Evolutionary conservation across 2,888 invertebrate genomes (phyloP), one percentile per base, ranked within the genome.

Genomic region (Stenichneumon culpator): DNA sequence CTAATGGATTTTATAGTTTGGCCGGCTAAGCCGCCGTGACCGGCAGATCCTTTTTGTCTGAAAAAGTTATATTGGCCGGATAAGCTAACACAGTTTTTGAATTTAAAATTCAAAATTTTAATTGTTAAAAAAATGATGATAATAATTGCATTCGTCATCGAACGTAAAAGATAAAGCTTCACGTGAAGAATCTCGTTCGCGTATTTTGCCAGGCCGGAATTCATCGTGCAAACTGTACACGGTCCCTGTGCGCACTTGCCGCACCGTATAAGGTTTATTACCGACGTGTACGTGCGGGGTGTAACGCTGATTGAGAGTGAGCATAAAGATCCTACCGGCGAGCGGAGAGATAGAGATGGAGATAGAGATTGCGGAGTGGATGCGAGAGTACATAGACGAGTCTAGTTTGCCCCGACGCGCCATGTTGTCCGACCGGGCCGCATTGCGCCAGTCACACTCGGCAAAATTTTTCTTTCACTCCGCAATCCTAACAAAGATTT

Each of bases 361-460:
- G 50, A 39, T 39, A 11, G 39, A 11, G 47, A 78, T 47, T 47
- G 44, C 44, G 16, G 83, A 84, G 77, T 63, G 78, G 72, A 73
- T 69, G 52, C 36, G 72, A 80, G 84, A 83, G 86, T 82, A 84
- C 81, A 84, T 79, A 28, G 90, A 89, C 90, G 44, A 16, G 44
- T 47, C 68, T 57, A 79, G 69, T 84, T 81, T 69, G 81, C 54
- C 54, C 69, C 74, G 81, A 84, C 77, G 93, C 93, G 92, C 93
- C 93, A 93, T 93, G 90, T 93, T 93, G 92, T 92, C 92, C 92
- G 90, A 91, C 91, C 89, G 89, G 78, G 92, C 92, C 92, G 93
- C 93, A 93, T 92, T 93, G 93, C 93, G 93, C 91, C 93, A 93
- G 90, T 91, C 90, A 93, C 28, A 92, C 91, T 92, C 92, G 87